Conservation (phyloP, 30 jellyfish, hydroid and myxozoan genomes). For the Aurelia coerulea region DNA sequence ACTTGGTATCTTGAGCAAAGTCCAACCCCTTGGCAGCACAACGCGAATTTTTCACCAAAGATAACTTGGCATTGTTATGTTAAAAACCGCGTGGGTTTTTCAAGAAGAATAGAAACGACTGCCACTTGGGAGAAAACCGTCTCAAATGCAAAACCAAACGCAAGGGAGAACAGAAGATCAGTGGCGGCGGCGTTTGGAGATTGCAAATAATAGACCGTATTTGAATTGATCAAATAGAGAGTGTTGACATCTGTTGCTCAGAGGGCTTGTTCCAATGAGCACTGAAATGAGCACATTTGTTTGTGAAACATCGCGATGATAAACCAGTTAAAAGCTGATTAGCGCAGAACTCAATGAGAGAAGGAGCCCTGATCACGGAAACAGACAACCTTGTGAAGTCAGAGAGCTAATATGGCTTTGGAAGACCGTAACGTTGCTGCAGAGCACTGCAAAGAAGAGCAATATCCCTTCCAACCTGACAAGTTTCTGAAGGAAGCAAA, state of each 20-base stretch:
- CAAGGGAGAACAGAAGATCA: slow-evolving; percentile 22
- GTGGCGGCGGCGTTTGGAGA: background rate
- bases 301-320: background rate
- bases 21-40: slow-evolving; percentile 23
- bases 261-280: slow-evolving; percentile 25
- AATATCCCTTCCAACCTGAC: too few relatives aligned
- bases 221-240: slow-evolving; percentile 9
- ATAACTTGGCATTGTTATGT: slow-evolving; percentile 34
- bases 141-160: slow-evolving; percentile 52
- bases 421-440: too few relatives aligned
- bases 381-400: too few relatives aligned
- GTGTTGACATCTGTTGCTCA: slow-evolving; percentile 51
- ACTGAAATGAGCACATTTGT: background rate
- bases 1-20: background rate
- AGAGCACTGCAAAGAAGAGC: too few relatives aligned
- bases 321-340: background rate
- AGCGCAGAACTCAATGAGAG: too few relatives aligned
- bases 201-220: slow-evolving; percentile 34
- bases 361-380: too few relatives aligned
- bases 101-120: slow-evolving; percentile 18
- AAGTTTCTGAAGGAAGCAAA: background rate
- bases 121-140: slow-evolving; percentile 34
- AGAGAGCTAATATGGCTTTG: too few relatives aligned
- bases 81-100: slow-evolving; percentile 58
- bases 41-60: slow-evolving; percentile 5